Conservation (phyloP, 1,140 invertebrate genomes). For the Pseudomyrmex cubaensis region DNA sequence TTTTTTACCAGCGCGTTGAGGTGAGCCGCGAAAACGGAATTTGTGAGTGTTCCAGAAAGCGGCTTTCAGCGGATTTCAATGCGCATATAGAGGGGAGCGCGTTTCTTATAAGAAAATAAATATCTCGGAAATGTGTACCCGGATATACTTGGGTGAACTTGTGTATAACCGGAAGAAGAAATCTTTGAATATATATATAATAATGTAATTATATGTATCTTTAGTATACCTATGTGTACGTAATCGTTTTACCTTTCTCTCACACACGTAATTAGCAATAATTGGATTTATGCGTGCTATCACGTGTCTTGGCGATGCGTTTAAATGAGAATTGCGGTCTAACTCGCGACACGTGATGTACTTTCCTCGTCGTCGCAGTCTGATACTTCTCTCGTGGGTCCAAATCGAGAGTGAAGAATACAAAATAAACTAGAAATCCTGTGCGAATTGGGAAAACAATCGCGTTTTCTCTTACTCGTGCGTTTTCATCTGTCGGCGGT, state of each 20-base stretch:
- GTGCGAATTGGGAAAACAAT: neutral
- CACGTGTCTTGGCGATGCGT: neutral
- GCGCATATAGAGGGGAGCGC: neutral
- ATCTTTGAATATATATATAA: neutral
- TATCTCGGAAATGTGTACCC: neutral
- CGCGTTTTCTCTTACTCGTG: constrained; percentile 23
- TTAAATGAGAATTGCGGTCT: neutral
- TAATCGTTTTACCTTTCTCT: constrained; percentile 4
- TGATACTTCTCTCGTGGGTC: neutral
- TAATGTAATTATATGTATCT: neutral
- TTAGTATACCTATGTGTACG: neutral
- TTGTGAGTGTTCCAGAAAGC: constrained; percentile 1
- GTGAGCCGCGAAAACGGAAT: neutral
- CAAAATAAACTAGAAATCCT: neutral
- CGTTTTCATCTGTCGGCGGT: neutral
- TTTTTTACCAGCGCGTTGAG: neutral
- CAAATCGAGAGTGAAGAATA: constrained; percentile 11
- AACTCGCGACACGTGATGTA: neutral
- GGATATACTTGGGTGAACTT: neutral
- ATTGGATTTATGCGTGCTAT: neutral
- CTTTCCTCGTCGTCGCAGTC: neutral
- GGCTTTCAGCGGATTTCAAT: constrained; percentile 13
- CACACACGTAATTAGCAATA: neutral
- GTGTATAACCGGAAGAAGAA: neutral
- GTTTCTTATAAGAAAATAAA: neutral